Evolutionary conservation across 2,797 vertebrate species (phyloP).

Genomic region (Meriones psammophilus): DNA sequence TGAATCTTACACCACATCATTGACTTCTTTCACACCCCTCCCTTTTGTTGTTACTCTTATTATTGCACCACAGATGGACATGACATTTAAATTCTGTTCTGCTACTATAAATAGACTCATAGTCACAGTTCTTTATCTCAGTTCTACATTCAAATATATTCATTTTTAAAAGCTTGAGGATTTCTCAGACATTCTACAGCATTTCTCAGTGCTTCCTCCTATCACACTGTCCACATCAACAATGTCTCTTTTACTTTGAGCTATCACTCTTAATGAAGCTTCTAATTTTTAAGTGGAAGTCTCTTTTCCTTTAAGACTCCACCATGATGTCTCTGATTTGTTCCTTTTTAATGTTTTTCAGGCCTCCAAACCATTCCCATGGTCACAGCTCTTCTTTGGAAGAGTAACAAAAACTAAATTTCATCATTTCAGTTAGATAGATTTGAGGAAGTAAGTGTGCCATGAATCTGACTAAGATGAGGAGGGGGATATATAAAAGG

Average conservation of each 20-base stretch:
- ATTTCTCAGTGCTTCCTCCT: not conserved
- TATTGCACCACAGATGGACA: not conserved
- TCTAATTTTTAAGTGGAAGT: not conserved
- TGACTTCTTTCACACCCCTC: not conserved
- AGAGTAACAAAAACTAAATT: not conserved
- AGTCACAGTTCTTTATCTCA: not conserved
- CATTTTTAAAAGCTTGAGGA: not conserved
- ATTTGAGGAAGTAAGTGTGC: not conserved
- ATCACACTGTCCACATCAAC: too few species aligned
- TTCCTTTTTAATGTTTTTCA: not conserved
- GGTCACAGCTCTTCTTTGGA: not conserved
- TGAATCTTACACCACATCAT: not conserved
- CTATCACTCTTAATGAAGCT: not conserved
- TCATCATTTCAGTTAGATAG: not conserved
- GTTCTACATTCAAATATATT: not conserved
- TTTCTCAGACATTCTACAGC: not conserved
- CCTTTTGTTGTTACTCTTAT: not conserved
- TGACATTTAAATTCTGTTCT: not conserved
- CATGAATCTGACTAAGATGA: not conserved
- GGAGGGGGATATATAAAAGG: not conserved
- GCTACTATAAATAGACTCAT: not conserved
- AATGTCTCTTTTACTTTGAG: not conserved
- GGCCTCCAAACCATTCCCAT: not conserved
- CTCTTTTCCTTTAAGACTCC: too few species aligned
- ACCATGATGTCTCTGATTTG: not conserved